These are phyloP conservation scores for Machaerirhynchus nigripectus DNA, from an alignment of 2,113 vertebrate species.

Conservation along the genomic window DNA sequence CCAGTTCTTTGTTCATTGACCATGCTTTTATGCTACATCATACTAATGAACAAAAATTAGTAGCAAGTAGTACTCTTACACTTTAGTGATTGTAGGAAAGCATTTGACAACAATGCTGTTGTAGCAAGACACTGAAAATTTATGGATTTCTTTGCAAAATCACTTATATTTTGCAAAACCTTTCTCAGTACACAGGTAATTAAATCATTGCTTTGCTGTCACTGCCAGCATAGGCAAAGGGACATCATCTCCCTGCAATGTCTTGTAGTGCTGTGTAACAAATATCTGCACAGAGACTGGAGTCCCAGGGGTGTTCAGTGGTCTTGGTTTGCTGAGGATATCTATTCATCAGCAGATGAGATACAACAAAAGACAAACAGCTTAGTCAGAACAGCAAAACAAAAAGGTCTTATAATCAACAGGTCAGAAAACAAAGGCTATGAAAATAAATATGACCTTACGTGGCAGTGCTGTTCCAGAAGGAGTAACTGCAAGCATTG, in stretches of 20 bases:
- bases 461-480: background rate
- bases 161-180: background rate
- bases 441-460: constrained; percentile 54
- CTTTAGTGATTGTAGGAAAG: background rate
- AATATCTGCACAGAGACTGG: background rate
- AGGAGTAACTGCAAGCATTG: constrained; percentile 15
- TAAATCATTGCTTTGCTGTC: background rate
- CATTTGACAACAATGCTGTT: background rate
- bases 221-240: background rate
- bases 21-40: background rate
- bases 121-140: background rate
- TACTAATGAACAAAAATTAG: background rate
- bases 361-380: constrained; percentile 42
- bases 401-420: constrained; percentile 47
- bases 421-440: constrained; percentile 50
- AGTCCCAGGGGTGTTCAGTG: background rate
- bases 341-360: constrained; percentile 37
- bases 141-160: background rate
- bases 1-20: background rate
- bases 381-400: constrained; percentile 45
- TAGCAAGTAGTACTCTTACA: background rate
- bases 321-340: background rate
- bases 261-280: background rate
- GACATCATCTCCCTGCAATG: background rate
- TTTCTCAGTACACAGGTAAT: background rate